Base-by-base conservation (phyloP, 2,797 vertebrate genomes). In the Dryobates pubescens region DNA sequence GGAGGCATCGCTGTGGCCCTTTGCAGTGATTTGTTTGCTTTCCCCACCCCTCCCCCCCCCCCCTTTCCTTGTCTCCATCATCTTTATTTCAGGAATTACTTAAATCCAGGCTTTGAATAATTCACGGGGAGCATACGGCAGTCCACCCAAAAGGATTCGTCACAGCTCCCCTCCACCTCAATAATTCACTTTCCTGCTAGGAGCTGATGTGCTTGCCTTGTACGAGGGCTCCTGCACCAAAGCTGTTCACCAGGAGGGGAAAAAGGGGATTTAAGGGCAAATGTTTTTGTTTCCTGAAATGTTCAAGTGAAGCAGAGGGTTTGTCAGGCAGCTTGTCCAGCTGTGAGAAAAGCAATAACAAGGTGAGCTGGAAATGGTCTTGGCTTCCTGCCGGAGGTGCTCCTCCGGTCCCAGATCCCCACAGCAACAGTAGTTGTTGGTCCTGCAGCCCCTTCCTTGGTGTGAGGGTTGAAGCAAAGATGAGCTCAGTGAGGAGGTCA, bases 161-260 rank as follows among this genome's bases (percentile, higher is more conserved):
- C 71, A 56, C 86, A 83, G 64, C 91, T 92, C 93, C 92, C 76
- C 91, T 61, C 15, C 9, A 45, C 91, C 89, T 96, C 90, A 97
- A 94, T 94, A 95, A 97, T 96, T 97, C 91, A 95, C 89, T 78
- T 82, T 90, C 88, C 86, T 10, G 49, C 47, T 41, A 63, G 86
- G 78, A 80, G 77, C 81, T 91, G 91, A 90, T 93, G 93, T n/a
- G 49, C 27, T 93, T 93, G 76, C 63, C 92, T 89, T 41, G 58
- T 91, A 79, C 0, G 2, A 30, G 59, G 78, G 43, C 36, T 70
- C 76, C 43, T 1, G 3, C 56, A 36, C 32, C 88, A 71, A 34
- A 82, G 38, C 81, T 65, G 65, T 26, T 77, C 82, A 49, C 0
- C 0, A 32, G 58, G 53, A 73, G 13, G 59, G 61, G 36, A 22